These are phyloP conservation scores for Suncus etruscus DNA, from an alignment of 2,113 vertebrate genomes.

Conservation along the genomic window DNA sequence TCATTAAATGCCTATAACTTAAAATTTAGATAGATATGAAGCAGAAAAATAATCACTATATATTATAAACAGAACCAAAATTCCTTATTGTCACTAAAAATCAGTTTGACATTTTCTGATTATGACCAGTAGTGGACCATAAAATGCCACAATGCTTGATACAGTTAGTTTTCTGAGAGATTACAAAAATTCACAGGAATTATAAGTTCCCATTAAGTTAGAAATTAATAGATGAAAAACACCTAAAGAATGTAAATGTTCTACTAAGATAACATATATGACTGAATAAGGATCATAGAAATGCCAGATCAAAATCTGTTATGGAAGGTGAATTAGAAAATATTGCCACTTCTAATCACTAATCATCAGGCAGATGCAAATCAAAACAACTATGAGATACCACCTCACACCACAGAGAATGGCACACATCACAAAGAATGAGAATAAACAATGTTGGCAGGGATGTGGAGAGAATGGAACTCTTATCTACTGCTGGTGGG, in stretches of 20 bases:
- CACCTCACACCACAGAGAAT: too few relatives aligned
- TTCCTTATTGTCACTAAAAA: not conserved
- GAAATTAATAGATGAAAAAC: not conserved
- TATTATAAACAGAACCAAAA: not conserved
- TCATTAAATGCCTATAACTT: not conserved
- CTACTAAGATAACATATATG: not conserved
- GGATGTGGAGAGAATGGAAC: too few relatives aligned
- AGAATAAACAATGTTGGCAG: too few relatives aligned
- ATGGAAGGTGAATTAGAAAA: not conserved
- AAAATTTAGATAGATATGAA: constrained; percentile 38
- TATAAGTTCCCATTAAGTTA: not conserved
- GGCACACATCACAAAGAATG: too few relatives aligned
- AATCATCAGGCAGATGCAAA: too few relatives aligned
- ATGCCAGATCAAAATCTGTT: not conserved
- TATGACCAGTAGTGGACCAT: not conserved
- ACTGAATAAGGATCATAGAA: not conserved
- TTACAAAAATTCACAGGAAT: not conserved
- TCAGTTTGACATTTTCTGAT: not conserved
- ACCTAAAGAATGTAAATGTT: not conserved
- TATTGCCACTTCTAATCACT: too few relatives aligned
- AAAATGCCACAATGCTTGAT: not conserved
- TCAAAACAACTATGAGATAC: too few relatives aligned
- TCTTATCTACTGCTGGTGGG: too few relatives aligned
- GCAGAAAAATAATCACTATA: constrained; percentile 7
- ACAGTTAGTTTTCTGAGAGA: not conserved